Evolutionary conservation across 2,113 vertebrate species (phyloP).

Genomic region (Mesembrinibis cayennensis): DNA sequence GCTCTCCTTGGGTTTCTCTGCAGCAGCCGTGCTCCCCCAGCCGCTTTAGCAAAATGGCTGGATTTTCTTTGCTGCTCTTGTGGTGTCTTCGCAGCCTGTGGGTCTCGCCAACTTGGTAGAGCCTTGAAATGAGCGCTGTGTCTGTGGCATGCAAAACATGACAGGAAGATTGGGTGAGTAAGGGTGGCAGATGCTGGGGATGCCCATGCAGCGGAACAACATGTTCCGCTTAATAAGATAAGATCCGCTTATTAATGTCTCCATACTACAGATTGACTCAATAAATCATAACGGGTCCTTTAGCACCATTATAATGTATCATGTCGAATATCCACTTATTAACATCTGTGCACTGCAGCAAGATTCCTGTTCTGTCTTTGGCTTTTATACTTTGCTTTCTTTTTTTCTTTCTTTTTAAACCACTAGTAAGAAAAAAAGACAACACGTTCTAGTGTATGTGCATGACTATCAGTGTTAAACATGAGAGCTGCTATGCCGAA

Average conservation of each 20-base stretch:
- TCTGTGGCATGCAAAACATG: background rate
- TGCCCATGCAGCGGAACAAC: background rate
- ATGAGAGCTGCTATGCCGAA: background rate
- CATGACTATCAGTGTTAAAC: background rate
- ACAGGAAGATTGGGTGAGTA: background rate
- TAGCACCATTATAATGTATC: background rate
- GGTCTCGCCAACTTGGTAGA: background rate
- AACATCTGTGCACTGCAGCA: background rate
- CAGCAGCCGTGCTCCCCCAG: background rate
- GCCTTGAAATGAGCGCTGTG: background rate
- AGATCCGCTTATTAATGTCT: background rate
- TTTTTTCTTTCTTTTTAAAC: background rate
- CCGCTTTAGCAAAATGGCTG: background rate
- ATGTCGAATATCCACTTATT: background rate
- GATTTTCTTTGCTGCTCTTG: background rate
- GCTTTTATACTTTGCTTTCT: background rate
- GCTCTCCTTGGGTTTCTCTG: background rate
- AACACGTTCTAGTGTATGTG: background rate
- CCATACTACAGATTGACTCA: background rate
- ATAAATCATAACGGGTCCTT: background rate
- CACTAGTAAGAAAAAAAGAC: background rate
- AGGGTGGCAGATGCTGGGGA: conserved; percentile 5
- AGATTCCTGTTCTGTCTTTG: background rate
- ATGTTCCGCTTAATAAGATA: background rate
- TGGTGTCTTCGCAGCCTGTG: background rate